A percentile compares a stretch with the other conserved stretches of the same genome.
Conservation (phyloP, 2,797 vertebrate species). For the Danio kyathit region DNA sequence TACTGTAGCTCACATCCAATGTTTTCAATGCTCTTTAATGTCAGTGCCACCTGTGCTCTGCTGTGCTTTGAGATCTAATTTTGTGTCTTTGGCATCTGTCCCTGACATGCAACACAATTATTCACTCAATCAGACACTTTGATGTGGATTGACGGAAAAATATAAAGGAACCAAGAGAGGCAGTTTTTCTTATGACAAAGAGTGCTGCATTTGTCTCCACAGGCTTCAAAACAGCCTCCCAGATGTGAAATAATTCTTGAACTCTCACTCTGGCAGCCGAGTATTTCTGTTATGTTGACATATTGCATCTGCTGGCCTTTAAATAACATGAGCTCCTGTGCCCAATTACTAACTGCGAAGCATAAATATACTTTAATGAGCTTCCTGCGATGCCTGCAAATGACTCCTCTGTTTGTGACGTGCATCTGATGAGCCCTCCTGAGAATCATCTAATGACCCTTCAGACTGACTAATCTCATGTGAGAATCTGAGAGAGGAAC, state of each 20-base stretch:
- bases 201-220: constrained; percentile 14
- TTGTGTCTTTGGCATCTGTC: constrained; percentile 2
- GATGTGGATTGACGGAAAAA: background rate
- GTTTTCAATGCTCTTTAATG: constrained; percentile 6
- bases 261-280: constrained; percentile 8
- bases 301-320: constrained; percentile 27
- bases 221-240: constrained; percentile 12
- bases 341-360: constrained; percentile 6
- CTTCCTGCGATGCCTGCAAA: constrained; percentile 49
- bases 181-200: constrained; percentile 19
- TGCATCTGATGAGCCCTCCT: constrained; percentile 37
- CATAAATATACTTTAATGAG: constrained; percentile 44
- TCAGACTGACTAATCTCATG: constrained; percentile 25
- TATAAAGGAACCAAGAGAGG: no score
- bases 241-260: constrained; percentile 38
- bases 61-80: background rate
- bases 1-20: background rate
- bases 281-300: constrained; percentile 38
- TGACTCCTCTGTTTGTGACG: constrained; percentile 33
- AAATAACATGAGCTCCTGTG: constrained; percentile 33
- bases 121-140: background rate
- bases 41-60: background rate
- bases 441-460: constrained; percentile 24
- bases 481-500: constrained; percentile 11
- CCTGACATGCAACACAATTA: background rate